Percentiles rank a stretch among this genome's conserved stretches.
These are phyloP conservation scores for Chrosomus eos DNA, from an alignment of 2,797 vertebrate species.

Conservation along the genomic window DNA sequence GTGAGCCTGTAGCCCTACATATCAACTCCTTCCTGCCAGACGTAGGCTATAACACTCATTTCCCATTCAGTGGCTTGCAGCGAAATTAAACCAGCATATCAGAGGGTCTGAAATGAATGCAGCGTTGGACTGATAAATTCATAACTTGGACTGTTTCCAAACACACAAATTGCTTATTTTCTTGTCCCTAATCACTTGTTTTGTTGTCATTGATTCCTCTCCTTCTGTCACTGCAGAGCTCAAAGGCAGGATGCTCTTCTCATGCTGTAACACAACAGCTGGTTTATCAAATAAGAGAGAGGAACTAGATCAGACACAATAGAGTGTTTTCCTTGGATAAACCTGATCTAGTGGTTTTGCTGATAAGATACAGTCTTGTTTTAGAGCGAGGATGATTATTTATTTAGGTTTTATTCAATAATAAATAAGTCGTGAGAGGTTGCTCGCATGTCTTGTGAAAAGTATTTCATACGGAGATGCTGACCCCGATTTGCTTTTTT, in stretches of 20 bases:
- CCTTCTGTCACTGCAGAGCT: neutral
- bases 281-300: neutral
- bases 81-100: conserved; percentile 21
- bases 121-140: neutral
- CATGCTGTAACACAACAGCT: conserved; percentile 5
- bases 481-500: neutral
- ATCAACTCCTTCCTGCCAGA: neutral
- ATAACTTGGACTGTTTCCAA: conserved; percentile 19
- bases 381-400: neutral
- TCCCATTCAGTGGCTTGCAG: neutral
- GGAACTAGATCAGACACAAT: neutral
- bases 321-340: neutral
- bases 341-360: neutral
- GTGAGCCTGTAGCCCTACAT: neutral
- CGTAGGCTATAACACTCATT: neutral
- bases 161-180: neutral
- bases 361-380: neutral
- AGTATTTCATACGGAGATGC: neutral
- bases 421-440: neutral
- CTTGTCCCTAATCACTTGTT: conserved; percentile 7
- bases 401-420: conserved; percentile 11
- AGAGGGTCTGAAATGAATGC: conserved; percentile 4
- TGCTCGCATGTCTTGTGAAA: neutral
- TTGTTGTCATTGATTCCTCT: neutral
- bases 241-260: conserved; percentile 6